These are phyloP conservation scores for Lepetodrilus schrolli DNA, from an alignment of 2,888 invertebrate genomes.

Conservation along the genomic window DNA sequence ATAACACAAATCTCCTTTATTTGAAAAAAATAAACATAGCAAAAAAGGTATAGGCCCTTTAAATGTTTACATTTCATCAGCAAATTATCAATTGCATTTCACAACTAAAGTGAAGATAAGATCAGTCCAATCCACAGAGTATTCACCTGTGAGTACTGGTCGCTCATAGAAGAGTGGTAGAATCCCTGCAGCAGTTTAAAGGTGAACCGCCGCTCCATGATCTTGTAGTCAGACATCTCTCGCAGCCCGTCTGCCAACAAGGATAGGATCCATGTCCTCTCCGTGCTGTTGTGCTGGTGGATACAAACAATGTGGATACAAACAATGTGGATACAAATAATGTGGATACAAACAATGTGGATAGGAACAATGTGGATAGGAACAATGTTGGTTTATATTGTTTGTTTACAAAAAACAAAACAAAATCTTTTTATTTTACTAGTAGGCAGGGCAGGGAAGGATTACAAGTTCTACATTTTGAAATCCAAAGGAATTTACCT, in stretches of 20 bases:
- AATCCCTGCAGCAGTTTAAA: slow-evolving; percentile 85
- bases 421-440: too few species aligned
- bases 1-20: too few species aligned
- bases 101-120: not conserved
- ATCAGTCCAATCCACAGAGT: not conserved
- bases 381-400: not conserved
- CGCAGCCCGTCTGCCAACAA: slow-evolving; percentile 86
- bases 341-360: not conserved
- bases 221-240: slow-evolving; percentile 83
- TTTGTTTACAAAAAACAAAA: not conserved
- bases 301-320: too few species aligned
- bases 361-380: not conserved
- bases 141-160: slow-evolving; percentile 52
- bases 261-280: slow-evolving; percentile 86
- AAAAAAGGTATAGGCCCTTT: too few species aligned
- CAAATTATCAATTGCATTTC: too few species aligned
- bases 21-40: too few species aligned
- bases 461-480: too few species aligned
- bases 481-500: too few species aligned
- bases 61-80: too few species aligned
- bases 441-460: too few species aligned
- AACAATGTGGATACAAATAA: too few species aligned
- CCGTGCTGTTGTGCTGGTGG: slow-evolving; percentile 78
- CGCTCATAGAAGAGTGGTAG: slow-evolving; percentile 60
- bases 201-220: slow-evolving; percentile 84